These are phyloP conservation scores for Papilio aristodemus DNA, from an alignment of 1,140 invertebrate species.

Conservation along the genomic window DNA sequence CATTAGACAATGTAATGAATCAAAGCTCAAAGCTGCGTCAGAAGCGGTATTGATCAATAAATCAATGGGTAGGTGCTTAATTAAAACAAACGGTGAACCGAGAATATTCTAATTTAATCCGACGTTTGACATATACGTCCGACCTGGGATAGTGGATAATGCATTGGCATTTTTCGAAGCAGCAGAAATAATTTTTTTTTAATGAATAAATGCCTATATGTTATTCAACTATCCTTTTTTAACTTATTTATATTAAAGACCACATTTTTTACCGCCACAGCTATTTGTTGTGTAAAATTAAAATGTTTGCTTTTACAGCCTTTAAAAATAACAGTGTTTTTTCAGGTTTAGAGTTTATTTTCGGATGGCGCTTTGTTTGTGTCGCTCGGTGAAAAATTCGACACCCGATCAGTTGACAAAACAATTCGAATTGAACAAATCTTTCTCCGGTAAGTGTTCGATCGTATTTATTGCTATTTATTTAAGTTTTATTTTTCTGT, in stretches of 20 bases:
- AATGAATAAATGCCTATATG: too few relatives aligned
- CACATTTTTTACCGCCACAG: too few relatives aligned
- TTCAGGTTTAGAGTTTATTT: slow-evolving; percentile 68
- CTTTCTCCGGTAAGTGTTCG: slow-evolving; percentile 59
- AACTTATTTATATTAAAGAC: too few relatives aligned
- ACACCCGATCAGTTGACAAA: slow-evolving; percentile 64
- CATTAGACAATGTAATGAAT: not conserved
- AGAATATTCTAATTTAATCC: not conserved
- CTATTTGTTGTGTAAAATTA: not conserved
- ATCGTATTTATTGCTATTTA: too few relatives aligned
- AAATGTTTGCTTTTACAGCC: not conserved
- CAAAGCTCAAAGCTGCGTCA: slow-evolving; percentile 2
- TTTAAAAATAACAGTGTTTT: slow-evolving; percentile 19
- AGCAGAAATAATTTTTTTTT: not conserved
- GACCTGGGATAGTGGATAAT: not conserved
- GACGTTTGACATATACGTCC: not conserved
- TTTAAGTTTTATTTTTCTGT: not conserved
- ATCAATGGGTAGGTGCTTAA: not conserved
- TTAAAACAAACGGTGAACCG: not conserved
- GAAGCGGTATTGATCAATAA: not conserved
- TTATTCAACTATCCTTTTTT: too few relatives aligned
- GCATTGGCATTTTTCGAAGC: not conserved
- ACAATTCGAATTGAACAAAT: slow-evolving; percentile 68
- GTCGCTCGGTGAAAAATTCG: slow-evolving; percentile 50
- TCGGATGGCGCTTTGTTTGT: slow-evolving; percentile 67